Percentiles rank a stretch among this genome's conserved stretches.
Evolutionary conservation across 2,113 vertebrate genomes (phyloP).

Genomic region (human): DNA sequence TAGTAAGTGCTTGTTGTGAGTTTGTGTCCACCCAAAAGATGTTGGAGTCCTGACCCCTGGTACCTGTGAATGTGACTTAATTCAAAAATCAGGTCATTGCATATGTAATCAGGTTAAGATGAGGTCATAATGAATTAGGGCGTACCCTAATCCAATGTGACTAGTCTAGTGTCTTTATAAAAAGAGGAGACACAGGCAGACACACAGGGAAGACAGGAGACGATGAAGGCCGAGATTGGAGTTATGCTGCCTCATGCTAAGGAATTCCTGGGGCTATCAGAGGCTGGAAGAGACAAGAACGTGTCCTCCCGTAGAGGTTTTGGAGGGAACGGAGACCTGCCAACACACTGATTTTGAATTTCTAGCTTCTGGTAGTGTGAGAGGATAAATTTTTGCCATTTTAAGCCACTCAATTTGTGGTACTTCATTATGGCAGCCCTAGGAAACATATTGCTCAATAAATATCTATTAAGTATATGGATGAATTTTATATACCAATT

Average conservation of each 20-base stretch:
- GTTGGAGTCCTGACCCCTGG: background rate
- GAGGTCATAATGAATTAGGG: background rate
- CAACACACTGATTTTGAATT: background rate
- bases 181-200: conserved; percentile 9
- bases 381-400: background rate
- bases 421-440: background rate
- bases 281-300: background rate
- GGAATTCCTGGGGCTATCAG: background rate
- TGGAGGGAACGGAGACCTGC: background rate
- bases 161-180: background rate
- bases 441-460: background rate
- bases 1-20: background rate
- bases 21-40: background rate
- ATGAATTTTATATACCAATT: background rate
- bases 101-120: background rate
- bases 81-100: background rate
- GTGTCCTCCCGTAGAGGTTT: background rate
- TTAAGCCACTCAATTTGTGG: background rate
- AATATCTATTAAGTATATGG: background rate
- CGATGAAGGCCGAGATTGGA: background rate
- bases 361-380: background rate
- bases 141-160: background rate
- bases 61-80: background rate
- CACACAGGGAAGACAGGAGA: background rate
- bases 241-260: background rate